Conservation (phyloP, 2,113 vertebrate species). For the Colaptes auratus region DNA sequence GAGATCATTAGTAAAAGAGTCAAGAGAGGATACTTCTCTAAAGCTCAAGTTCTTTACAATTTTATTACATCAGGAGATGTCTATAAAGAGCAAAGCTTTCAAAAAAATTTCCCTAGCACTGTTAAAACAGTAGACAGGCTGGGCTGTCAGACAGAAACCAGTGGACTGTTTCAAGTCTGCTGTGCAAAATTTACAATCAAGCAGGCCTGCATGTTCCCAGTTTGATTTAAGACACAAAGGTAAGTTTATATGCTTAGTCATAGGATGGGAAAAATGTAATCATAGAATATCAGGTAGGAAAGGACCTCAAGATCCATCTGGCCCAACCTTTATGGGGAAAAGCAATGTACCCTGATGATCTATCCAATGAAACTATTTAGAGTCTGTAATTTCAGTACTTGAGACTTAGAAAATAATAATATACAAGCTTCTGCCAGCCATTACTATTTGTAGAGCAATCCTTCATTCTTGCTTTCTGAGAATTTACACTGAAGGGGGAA, state of each 20-base stretch:
- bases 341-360: neutral
- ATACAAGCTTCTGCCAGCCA: fast-evolving
- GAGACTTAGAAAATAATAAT: neutral
- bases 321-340: neutral
- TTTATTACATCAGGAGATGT: neutral
- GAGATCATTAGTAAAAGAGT: neutral
- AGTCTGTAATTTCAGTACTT: neutral
- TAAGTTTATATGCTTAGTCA: neutral
- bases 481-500: fast-evolving
- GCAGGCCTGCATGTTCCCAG: neutral
- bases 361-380: neutral
- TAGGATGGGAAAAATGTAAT: neutral
- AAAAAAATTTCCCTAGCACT: neutral
- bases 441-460: neutral
- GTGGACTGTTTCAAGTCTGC: neutral
- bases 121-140: neutral
- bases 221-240: neutral
- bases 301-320: neutral
- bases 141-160: conserved; percentile 7
- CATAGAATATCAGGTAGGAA: neutral
- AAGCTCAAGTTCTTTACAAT: neutral
- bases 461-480: neutral
- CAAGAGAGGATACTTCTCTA: neutral
- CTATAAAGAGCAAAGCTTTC: neutral
- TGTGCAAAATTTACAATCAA: neutral